These are phyloP conservation scores for Gymnogyps californianus DNA, from an alignment of 2,113 vertebrate genomes.

Conservation along the genomic window DNA sequence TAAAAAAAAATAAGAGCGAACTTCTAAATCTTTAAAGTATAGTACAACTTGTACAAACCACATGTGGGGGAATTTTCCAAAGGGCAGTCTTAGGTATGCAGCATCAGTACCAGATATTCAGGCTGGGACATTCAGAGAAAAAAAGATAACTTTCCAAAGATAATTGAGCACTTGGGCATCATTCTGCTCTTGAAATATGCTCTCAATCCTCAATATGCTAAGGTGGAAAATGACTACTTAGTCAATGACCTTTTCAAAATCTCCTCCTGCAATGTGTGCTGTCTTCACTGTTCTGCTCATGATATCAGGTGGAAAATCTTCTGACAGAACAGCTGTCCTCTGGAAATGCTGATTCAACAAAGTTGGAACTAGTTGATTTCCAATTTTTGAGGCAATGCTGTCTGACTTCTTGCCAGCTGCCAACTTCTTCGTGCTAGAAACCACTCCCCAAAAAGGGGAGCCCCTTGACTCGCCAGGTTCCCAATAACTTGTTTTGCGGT, in stretches of 20 bases:
- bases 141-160: neutral
- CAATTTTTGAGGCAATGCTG: neutral
- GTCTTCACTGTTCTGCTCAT: neutral
- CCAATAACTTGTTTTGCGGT: neutral
- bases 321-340: neutral
- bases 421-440: fast-evolving
- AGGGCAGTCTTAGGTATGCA: neutral
- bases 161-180: neutral
- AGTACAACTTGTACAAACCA: neutral
- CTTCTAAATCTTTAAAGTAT: neutral
- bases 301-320: neutral
- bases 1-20: neutral
- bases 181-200: neutral
- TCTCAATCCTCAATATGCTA: neutral
- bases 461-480: neutral
- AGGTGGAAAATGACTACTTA: neutral
- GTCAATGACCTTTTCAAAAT: neutral
- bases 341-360: neutral
- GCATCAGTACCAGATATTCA: neutral
- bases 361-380: neutral
- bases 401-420: neutral
- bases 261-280: neutral
- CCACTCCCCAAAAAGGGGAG: neutral
- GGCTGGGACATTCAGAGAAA: neutral
- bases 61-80: neutral